phyloP scores from a whole-genome alignment of 2,888 invertebrate species.

The Argynnis bischoffii region DNA sequence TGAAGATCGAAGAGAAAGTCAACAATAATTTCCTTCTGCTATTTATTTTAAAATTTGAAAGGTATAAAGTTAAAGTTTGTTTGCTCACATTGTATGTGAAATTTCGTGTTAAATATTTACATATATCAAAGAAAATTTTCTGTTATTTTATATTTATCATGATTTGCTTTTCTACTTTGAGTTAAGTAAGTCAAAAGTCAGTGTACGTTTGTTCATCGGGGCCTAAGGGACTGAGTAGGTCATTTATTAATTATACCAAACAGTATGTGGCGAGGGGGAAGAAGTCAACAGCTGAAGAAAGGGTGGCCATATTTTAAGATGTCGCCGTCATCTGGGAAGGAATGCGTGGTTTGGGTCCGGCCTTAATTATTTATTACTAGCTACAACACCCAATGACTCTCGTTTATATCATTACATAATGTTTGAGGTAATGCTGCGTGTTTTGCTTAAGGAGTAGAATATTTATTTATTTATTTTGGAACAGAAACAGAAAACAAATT shows the following conservation, averaged over 20 bases:
- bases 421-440: neutral
- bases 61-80: neutral
- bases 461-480: no score
- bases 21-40: neutral
- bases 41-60: neutral
- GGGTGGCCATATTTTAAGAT: slow-evolving; percentile 78
- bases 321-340: slow-evolving; percentile 73
- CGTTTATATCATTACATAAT: slow-evolving; percentile 29
- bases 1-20: slow-evolving; percentile 2
- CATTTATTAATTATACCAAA: slow-evolving; percentile 81
- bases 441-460: no score
- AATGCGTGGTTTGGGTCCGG: slow-evolving; percentile 60
- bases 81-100: no score
- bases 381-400: slow-evolving; percentile 34
- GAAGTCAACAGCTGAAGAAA: slow-evolving; percentile 71
- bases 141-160: neutral
- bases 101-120: no score
- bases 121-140: neutral
- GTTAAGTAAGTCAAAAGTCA: slow-evolving; percentile 18
- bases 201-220: slow-evolving; percentile 39
- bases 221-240: slow-evolving; percentile 57
- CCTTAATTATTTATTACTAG: slow-evolving; percentile 65
- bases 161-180: slow-evolving; percentile 1
- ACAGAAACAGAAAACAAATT: no score
- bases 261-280: slow-evolving; percentile 55